Evolutionary conservation across 2,797 vertebrate species (phyloP), one percentile per base, ranked within the genome.

Genomic region (Acropternis orthonyx): DNA sequence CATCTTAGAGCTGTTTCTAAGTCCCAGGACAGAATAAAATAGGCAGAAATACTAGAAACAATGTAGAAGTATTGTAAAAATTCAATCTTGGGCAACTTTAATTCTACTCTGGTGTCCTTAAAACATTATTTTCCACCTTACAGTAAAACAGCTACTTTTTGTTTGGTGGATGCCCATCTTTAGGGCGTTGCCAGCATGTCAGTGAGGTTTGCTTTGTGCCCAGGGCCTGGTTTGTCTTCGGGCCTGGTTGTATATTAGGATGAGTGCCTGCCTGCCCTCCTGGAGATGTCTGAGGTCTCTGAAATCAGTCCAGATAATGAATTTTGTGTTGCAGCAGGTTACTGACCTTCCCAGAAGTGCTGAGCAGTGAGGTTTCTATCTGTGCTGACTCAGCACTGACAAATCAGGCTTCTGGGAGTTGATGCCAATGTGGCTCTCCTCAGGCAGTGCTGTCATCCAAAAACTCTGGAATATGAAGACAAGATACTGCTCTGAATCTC

Each of bases 161-260:
- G 22, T 65, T 46, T 24, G 51, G 6, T 66, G 58, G 34, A 24
- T 77, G 41, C 32, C 37, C 11, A 10, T 73, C 30, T 84, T 43
- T 37, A 48, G n/a, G 59, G 32, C 26, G 27, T 7, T 68, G 44
- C 39, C 49, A 44, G 34, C 30, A 63, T 63, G 39, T 43, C 5
- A 6, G 24, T 34, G 54, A 41, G 26, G 17, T 72, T 74, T 58
- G 43, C 8, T 5, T 56, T 0, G 0, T 73, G 58, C 72, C 32
- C 2, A 8, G 51, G 27, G 55, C 32, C 48, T 79, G 41, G 75
- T 80, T 85, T 92, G 34, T 81, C 48, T 68, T 61, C 0, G 0
- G 2, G 36, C 55, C 77, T 68, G 0, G 0, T 7, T 23, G 26
- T 54, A n/a, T 84, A 20, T 44, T 23, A 65, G 58, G 37, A 3